Percentiles rank a stretch among this genome's conserved stretches.
Conservation (phyloP, 2,888 invertebrate genomes). For the Drosophila ezoana region DNA sequence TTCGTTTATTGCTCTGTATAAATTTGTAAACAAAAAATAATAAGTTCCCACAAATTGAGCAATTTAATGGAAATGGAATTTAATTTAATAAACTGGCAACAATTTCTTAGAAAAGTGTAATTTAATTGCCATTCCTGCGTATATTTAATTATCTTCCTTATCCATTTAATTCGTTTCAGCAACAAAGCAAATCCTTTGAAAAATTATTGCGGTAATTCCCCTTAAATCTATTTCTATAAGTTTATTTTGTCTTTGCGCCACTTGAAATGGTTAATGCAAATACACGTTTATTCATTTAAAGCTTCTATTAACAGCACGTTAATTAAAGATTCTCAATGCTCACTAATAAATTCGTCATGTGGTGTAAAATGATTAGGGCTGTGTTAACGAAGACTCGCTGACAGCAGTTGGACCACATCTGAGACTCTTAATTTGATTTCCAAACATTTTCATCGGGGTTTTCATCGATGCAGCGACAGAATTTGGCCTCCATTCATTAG, state of each 20-base stretch:
- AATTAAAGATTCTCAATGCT: slow-evolving; percentile 61
- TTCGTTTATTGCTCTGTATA: too few species aligned
- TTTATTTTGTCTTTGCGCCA: slow-evolving; percentile 3
- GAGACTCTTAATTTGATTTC: slow-evolving; percentile 19
- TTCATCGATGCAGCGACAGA: slow-evolving; percentile 1
- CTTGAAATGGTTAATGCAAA: slow-evolving; percentile 24
- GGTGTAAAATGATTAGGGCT: slow-evolving; percentile 32
- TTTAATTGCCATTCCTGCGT: too few species aligned
- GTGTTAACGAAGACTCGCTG: slow-evolving; percentile 32
- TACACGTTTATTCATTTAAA: not conserved
- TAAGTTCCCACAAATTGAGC: too few species aligned
- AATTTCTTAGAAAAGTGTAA: too few species aligned
- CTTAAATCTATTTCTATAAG: slow-evolving; percentile 13
- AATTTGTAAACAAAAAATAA: too few species aligned
- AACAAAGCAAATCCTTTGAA: not conserved
- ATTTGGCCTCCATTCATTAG: slow-evolving; percentile 51
- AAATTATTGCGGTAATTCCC: too few species aligned
- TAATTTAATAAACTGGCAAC: too few species aligned
- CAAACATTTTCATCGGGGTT: slow-evolving; percentile 29
- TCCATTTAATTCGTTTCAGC: not conserved
- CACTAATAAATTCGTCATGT: slow-evolving; percentile 75
- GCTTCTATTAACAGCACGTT: slow-evolving; percentile 46
- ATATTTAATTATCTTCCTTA: too few species aligned
- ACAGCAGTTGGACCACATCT: not conserved
- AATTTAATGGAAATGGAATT: too few species aligned